Conservation (phyloP, 2,113 vertebrate species). For the Lontra canadensis region DNA sequence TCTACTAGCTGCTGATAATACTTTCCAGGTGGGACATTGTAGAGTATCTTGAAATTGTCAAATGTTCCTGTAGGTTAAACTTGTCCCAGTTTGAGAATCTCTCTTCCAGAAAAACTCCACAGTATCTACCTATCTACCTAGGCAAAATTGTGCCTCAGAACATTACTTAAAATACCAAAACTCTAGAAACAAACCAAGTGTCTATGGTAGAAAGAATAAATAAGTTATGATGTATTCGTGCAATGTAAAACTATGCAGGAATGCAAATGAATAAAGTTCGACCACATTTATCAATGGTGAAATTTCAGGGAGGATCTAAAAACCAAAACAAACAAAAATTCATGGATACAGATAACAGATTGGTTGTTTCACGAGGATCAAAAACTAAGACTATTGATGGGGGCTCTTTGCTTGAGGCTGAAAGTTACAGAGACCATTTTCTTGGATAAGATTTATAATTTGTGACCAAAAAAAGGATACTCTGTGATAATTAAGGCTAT, state of each 20-base stretch:
- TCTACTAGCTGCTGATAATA: too few relatives aligned
- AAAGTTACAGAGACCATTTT: neutral
- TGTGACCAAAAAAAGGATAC: neutral
- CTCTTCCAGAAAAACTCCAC: neutral
- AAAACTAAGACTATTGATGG: neutral
- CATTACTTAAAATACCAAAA: neutral
- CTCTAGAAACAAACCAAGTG: neutral
- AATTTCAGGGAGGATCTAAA: neutral
- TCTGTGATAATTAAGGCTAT: neutral
- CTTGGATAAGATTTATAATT: neutral
- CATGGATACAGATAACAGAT: too few relatives aligned
- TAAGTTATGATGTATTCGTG: neutral
- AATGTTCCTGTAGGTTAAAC: neutral
- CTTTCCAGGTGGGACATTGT: neutral
- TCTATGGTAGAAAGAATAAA: neutral
- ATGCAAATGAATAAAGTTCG: neutral
- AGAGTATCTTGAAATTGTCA: neutral
- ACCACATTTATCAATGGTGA: neutral
- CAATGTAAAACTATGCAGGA: neutral
- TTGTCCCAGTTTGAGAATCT: neutral
- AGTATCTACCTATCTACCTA: neutral
- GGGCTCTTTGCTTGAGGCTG: neutral
- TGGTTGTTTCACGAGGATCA: neutral
- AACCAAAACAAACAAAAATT: too few relatives aligned
- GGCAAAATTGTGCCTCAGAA: neutral